phyloP scores from a whole-genome alignment of 2,113 vertebrate genomes.

The Hemibagrus wyckioides region DNA sequence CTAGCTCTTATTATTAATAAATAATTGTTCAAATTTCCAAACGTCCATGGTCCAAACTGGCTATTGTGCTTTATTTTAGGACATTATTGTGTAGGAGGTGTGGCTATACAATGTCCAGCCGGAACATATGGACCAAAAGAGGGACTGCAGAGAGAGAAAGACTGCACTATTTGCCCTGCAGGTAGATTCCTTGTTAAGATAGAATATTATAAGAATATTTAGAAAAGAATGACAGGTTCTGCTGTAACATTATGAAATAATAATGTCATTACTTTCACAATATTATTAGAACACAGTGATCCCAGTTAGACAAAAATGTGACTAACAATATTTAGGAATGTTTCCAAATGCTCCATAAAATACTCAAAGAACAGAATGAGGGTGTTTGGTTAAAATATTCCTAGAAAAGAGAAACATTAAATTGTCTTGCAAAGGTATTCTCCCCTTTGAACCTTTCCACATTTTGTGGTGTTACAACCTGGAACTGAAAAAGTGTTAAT shows the following conservation, averaged over 20 bases:
- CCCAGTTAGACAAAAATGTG: background rate
- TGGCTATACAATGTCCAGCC: conserved; percentile 69
- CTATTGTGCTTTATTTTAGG: conserved; percentile 63
- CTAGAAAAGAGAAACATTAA: background rate
- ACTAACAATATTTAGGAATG: no score
- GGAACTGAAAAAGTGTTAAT: background rate
- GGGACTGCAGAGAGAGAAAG: conserved; percentile 62
- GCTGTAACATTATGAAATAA: background rate
- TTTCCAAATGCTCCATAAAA: background rate
- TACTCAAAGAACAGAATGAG: background rate
- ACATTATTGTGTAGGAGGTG: conserved; percentile 73
- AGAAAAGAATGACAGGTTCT: background rate
- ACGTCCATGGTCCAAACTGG: background rate
- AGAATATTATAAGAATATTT: background rate
- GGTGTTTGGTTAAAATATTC: background rate
- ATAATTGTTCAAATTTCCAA: background rate
- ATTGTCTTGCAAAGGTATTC: background rate
- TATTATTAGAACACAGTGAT: background rate
- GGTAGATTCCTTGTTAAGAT: conserved; percentile 61
- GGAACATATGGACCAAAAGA: conserved; percentile 75
- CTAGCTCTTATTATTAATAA: background rate
- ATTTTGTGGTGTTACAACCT: background rate
- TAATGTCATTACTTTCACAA: background rate
- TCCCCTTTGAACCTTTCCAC: background rate
- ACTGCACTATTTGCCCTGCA: conserved; percentile 73